Evolutionary conservation across 2,113 vertebrate species (phyloP), one percentile per base, ranked within the genome.

Genomic region (Amblyopsis rosae): DNA sequence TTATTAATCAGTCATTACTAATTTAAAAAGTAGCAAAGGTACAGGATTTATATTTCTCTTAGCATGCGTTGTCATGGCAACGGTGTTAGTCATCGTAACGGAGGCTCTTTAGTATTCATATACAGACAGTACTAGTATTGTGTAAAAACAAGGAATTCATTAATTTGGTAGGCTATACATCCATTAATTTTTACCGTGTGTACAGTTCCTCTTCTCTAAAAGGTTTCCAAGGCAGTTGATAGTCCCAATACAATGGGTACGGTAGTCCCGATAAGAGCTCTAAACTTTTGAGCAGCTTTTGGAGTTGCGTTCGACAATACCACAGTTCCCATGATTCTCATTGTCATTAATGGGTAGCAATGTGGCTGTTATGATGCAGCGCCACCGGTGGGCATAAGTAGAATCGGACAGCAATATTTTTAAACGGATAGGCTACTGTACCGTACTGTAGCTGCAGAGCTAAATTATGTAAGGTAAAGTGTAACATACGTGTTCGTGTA

Each of bases 41-140:
- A 12, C 3, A 13, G 57, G 15, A 9, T 13, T 35, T 51, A 68
- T 49, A 6, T 17, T 55, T 10, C 46, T 65, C 19, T 41, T 4
- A 67, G 68, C 49, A 59, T 54, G 3, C 65, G 89, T 93, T 85
- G 85, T 65, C 83, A 91, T 90, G 83, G 78, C 76, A 91, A 93
- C 91, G 19, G 68, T 65, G 46, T 53, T 16, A 67, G 64, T 59
- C 45, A 65, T 15, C 70, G 15, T 69, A 74, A 49, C 4, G 12
- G 17, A 59, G 67, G 12, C 5, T 62, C 9, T 57, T 58, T 33
- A 49, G 45, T 49, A 45, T 47, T 61, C 16, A 53, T 49, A 51
- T 62, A 62, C 26, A 51, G 19, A 56, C 15, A 4, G 13, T 17
- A 13, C 45, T n/a, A 70, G 10, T 10, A 26, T 26, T 2, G 26